Base-by-base conservation (phyloP, 2,888 invertebrate genomes). In the Bellardia pandia region DNA sequence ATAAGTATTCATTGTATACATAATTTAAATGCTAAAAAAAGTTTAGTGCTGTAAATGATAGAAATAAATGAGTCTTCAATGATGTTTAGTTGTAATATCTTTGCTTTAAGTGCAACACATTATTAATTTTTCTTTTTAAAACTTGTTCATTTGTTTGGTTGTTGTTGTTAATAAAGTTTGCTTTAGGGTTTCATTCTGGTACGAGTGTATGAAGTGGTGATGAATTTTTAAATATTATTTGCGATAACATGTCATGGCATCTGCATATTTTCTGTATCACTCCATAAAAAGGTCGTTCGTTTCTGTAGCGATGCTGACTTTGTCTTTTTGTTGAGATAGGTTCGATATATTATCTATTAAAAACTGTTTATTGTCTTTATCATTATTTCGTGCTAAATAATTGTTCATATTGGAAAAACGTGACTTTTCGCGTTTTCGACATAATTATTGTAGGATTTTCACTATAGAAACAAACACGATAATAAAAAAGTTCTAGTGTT, bases 371-470 rank as follows among this genome's bases (percentile, higher is more conserved):
- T 71, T 40, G 60, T 74, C n/a, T 48, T 42, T 66, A 48, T 75
- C 42, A 14, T 58, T 48, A 56, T 75, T 85, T 62, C 13, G 11
- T 23, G 75, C 37, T 45, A 48, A 58, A 37, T 16, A 71, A 58
- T 33, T 45, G 16, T 53, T 40, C 48, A 80, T 72, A 71, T 71
- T 51, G 37, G 40, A 58, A 16, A 80, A 85, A 85, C 87, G 87
- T 87, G 87, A 80, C 87, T 77, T 85, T 81, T 85, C 16, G 13
- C 58, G 56, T 75, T 75, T 66, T 56, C 14, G 6, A n/a, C n/a
- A 42, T 58, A 13, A 30, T 53, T 56, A 14, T 13, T 16, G 40
- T 58, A 33, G 53, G 51, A n/a, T 30, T 30, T 30, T 48, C 42
- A 16, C 2, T 42, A 13, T 2, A n/a, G 3, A 30, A 51, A 30